phyloP scores from a whole-genome alignment of 1,140 invertebrate genomes.

The Coboldia fuscipes region DNA sequence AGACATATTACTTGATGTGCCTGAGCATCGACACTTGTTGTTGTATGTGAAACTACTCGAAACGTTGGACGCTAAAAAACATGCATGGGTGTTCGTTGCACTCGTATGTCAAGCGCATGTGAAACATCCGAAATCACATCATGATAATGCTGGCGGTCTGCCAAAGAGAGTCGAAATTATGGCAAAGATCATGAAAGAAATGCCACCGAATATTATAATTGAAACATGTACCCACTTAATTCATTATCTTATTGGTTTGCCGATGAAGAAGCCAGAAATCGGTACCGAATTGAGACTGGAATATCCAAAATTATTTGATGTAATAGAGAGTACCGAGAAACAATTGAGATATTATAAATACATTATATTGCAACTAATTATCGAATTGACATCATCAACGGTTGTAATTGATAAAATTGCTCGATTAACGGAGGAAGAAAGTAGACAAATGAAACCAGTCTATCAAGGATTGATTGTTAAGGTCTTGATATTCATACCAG shows the following conservation, averaged over 20 bases:
- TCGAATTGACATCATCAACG: conserved; percentile 35
- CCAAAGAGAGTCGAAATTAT: conserved; percentile 10
- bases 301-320: conserved; percentile 45
- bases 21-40: conserved; percentile 60
- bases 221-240: background rate
- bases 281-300: conserved; percentile 21
- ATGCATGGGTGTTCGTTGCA: conserved; percentile 57
- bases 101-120: conserved; percentile 47
- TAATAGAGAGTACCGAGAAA: conserved; percentile 38
- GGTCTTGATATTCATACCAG: conserved; percentile 40
- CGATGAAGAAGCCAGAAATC: conserved; percentile 22
- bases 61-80: conserved; percentile 41
- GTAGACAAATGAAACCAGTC: conserved; percentile 25
- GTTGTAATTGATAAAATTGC: conserved; percentile 44
- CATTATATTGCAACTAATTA: conserved; percentile 44
- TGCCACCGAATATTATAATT: background rate
- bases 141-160: conserved; percentile 21
- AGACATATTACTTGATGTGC: conserved; percentile 70
- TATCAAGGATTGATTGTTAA: conserved; percentile 47
- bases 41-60: conserved; percentile 60
- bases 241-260: no score
- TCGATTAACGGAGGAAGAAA: conserved; percentile 21
- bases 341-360: conserved; percentile 68
- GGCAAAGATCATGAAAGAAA: background rate
- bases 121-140: no score